Base-by-base conservation (phyloP, 1,140 invertebrate genomes). In the Chionoecetes opilio region DNA sequence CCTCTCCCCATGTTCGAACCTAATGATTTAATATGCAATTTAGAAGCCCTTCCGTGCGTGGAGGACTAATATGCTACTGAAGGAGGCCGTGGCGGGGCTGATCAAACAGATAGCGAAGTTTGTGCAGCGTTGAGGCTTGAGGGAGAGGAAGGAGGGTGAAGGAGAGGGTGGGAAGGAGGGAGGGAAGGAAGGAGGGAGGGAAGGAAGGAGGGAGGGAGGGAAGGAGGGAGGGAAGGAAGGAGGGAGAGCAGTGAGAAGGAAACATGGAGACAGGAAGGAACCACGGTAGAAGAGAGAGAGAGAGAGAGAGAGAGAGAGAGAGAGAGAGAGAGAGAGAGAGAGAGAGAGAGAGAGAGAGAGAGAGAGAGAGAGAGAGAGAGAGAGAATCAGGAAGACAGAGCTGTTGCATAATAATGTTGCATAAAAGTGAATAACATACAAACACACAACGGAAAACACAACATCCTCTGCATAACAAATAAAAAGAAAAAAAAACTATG, bases 41-140 rank as follows among this genome's bases (percentile, higher is more conserved):
- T 75, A 75, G 63, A n/a, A 75, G 63, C 63, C 63, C 21, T n/a
- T 75, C 63, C 63, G 32, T 35, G 32, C 32, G 86, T 35, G 14
- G 38, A 35, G 86, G 38, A 41, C 26, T 38, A 88, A 41, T 35
- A 41, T 21, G 86, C 26, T n/a, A 89, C 37, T 89, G 37, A 89
- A 46, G 32, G 87, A 89, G 87, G 87, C 31, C 26, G 29, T 26
- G 87, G 35, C 26, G 87, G 41, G n/a, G 87, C 63, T 75, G 63
- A 75, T 75, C 63, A 75, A 89, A 89, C 37, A 46, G 87, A 41
- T 32, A 38, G 87, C 26, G 35, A 38, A 38, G 29, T n/a, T 38
- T 89, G 41, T 38, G 35, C 26, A 88, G 86, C 46, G 46, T 53
- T 53, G 46, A 53, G 46, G 46, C 46, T 17, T n/a, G 63, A 26